These are phyloP conservation scores for Idaea straminata DNA, from an alignment of 2,888 invertebrate genomes.

Conservation along the genomic window DNA sequence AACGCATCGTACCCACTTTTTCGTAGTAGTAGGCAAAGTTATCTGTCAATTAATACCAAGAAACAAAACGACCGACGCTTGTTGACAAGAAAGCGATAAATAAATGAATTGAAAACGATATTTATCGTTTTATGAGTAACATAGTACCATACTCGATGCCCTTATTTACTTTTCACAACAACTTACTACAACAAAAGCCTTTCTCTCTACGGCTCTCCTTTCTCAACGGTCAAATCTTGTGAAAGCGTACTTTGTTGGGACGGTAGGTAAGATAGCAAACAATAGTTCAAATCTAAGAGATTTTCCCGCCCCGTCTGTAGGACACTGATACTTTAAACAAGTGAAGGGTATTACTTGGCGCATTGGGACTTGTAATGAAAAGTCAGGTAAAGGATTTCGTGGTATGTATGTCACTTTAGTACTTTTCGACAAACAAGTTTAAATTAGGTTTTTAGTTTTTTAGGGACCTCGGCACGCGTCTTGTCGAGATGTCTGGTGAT, in stretches of 20 bases:
- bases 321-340: constrained; percentile 32
- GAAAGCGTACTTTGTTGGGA: constrained; percentile 1
- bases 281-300: constrained; percentile 34
- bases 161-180: too few species aligned
- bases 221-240: neutral
- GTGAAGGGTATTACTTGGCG: constrained; percentile 25
- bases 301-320: constrained; percentile 35
- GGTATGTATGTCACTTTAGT: neutral
- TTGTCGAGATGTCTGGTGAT: too few species aligned
- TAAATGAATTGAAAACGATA: too few species aligned
- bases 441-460: neutral
- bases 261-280: constrained; percentile 20
- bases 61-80: too few species aligned
- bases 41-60: too few species aligned
- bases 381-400: neutral
- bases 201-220: neutral
- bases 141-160: too few species aligned
- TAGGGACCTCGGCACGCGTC: too few species aligned
- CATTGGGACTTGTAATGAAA: constrained; percentile 12
- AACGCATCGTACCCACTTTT: too few species aligned
- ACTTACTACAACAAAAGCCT: neutral
- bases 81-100: too few species aligned
- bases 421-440: neutral
- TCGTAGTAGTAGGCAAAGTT: too few species aligned
- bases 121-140: too few species aligned